Conservation (phyloP, 2,797 vertebrate genomes). For the Gadopsis bispinosus region DNA sequence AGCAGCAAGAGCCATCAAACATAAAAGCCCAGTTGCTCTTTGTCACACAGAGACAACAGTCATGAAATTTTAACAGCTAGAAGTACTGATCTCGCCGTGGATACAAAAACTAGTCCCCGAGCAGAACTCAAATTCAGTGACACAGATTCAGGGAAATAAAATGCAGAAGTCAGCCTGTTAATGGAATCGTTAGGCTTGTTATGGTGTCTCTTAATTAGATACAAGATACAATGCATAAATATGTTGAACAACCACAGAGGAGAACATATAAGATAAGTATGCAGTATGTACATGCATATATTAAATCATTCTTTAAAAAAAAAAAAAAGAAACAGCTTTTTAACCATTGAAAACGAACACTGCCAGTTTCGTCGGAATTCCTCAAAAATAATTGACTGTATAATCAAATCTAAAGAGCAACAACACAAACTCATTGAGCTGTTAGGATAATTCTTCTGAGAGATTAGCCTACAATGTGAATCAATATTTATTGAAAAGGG, state of each 20-base stretch:
- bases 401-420: neutral
- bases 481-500: neutral
- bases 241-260: slow-evolving; percentile 2
- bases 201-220: slow-evolving; percentile 23
- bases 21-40: slow-evolving; percentile 75
- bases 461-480: neutral
- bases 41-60: slow-evolving; percentile 74
- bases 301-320: neutral
- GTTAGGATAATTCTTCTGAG: neutral
- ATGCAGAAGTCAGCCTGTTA: slow-evolving; percentile 31
- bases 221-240: slow-evolving; percentile 30
- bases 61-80: slow-evolving; percentile 74
- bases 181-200: slow-evolving; percentile 34
- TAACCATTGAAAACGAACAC: neutral
- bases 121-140: slow-evolving; percentile 47
- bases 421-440: neutral
- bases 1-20: slow-evolving; percentile 74
- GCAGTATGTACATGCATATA: neutral
- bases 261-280: neutral
- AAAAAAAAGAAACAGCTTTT: neutral
- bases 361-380: neutral
- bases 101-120: slow-evolving; percentile 49
- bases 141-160: slow-evolving; percentile 57
- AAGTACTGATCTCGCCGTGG: slow-evolving; percentile 52
- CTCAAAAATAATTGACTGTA: neutral